Evolutionary conservation across 2,888 invertebrate species (phyloP), one percentile per base, ranked within the genome.

Genomic region (Therioaphis trifolii): DNA sequence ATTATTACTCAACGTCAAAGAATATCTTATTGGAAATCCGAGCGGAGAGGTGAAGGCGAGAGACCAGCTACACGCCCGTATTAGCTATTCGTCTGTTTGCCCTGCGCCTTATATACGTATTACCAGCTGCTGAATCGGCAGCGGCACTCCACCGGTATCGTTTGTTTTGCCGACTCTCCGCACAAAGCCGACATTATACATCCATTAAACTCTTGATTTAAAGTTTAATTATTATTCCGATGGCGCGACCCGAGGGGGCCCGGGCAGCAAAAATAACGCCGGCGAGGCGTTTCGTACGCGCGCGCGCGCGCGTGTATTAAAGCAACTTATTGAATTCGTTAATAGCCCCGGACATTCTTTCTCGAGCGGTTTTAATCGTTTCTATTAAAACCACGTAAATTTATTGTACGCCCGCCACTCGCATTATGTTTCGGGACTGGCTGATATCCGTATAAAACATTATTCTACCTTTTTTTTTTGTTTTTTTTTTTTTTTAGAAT

Each of bases 151-250:
- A 14, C 40, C 40, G 49, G 72, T 52, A 75, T 58, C 77, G 78
- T 78, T 68, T 78, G 78, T 69, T 69, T 79, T 55, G 55, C 55
- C 55, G 52, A 52, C 66, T 52, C 66, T 66, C 43, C 14, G 18
- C 66, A 52, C 78, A 79, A 79, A 68, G 68, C 68, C 55, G 40
- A 69, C 43, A 55, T 78, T 69, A 55, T 69, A 69, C 55, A 55
- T 55, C 78, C 78, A 69, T 79, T 79, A 69, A 79, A 79, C 78
- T 55, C 78, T 79, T 69, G 78, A 79, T 79, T 79, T 79, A 79
- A 68, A 79, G 68, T 79, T 69, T 79, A 79, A 79, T 79, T 79
- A 79, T 79, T 69, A 79, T 69, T 79, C 78, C 15, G 52, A 78
- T 61, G 46, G 61, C 76, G n/a, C 66, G 52, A 18, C 29, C 61